Evolutionary conservation across 2,797 vertebrate species (phyloP).

Genomic region (Chrysocyon brachyurus): DNA sequence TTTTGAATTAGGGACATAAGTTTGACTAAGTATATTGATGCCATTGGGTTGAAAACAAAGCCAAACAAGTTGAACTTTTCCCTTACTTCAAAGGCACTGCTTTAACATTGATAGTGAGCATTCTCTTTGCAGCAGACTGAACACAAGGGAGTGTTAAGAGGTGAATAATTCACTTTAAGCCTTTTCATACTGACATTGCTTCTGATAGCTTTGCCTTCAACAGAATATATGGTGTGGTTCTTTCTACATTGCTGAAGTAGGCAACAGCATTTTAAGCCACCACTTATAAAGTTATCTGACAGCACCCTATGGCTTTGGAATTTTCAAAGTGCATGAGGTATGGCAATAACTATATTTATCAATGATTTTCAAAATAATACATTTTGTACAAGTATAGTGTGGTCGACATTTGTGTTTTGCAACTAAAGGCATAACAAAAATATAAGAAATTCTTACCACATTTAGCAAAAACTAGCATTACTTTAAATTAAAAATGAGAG

Average conservation of each 20-base stretch:
- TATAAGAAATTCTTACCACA: conserved; percentile 6
- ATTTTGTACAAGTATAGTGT: conserved; percentile 71
- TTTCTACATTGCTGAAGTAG: conserved; percentile 75
- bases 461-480: conserved; percentile 58
- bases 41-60: conserved; percentile 54
- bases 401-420: conserved; percentile 56
- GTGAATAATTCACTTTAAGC: conserved; percentile 82
- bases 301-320: conserved; percentile 78
- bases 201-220: conserved; percentile 80
- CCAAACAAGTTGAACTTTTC: conserved; percentile 66
- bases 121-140: conserved; percentile 74
- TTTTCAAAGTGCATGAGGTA: conserved; percentile 77
- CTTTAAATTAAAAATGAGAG: conserved; percentile 60
- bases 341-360: conserved; percentile 79
- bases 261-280: conserved; percentile 77
- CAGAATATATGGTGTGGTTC: conserved; percentile 80
- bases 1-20: not conserved
- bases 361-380: conserved; percentile 80
- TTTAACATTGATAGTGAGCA: conserved; percentile 72
- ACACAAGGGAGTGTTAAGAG: conserved; percentile 80
- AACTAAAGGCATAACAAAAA: conserved; percentile 73
- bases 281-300: conserved; percentile 83
- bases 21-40: conserved; percentile 13
- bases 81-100: conserved; percentile 70
- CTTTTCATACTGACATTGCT: conserved; percentile 74